Percentiles rank a stretch among this genome's conserved stretches.
Conservation (phyloP, 2,113 vertebrate species). For the Ptilorrhoa leucosticta region DNA sequence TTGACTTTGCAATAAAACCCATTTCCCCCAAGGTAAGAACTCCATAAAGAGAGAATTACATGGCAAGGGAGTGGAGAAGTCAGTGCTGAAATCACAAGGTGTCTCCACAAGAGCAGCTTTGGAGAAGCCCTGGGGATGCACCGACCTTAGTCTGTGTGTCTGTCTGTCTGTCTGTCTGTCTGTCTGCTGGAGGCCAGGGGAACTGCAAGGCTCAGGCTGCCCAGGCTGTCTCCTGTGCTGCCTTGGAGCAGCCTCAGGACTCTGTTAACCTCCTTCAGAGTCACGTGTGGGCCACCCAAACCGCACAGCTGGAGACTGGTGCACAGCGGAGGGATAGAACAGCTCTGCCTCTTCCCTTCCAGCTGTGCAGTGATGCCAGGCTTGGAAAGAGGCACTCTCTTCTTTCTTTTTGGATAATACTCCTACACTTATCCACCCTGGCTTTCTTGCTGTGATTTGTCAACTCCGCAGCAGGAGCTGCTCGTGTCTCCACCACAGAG, state of each 20-base stretch:
- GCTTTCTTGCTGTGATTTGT: not conserved
- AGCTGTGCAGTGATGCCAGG: not conserved
- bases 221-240: not conserved
- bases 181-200: not conserved
- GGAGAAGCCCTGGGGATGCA: not conserved
- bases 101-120: not conserved
- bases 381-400: not conserved
- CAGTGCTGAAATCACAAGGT: not conserved
- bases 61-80: not conserved
- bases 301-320: not conserved
- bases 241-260: not conserved
- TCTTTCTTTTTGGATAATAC: too few species aligned
- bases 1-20: slow-evolving; percentile 49
- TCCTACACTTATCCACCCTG: not conserved
- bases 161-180: not conserved
- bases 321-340: not conserved
- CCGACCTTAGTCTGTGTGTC: fast-evolving
- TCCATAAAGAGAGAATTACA: slow-evolving; percentile 10
- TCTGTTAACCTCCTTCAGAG: not conserved
- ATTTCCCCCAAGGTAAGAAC: slow-evolving; percentile 7
- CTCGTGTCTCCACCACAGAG: not conserved
- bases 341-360: not conserved
- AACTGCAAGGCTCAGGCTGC: not conserved
- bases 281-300: fast-evolving
- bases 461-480: not conserved